Base-by-base conservation (phyloP, 1,140 invertebrate species). In the Cryptotermes secundus region DNA sequence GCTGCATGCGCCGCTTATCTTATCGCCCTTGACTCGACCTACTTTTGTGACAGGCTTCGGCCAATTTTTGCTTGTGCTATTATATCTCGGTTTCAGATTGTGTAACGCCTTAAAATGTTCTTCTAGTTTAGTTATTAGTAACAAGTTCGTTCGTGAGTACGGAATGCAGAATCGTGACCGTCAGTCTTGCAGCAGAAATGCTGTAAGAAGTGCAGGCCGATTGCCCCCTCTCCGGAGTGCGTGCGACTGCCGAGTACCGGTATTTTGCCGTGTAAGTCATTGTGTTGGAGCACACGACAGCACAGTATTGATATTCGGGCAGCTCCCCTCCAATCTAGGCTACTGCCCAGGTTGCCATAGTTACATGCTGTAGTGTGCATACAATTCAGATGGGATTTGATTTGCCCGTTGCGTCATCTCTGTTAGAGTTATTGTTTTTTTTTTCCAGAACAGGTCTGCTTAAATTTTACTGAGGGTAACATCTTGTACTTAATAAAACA, bases 191-290 rank as follows among this genome's bases (percentile, higher is more conserved):
- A 49, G 16, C 45, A 3, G 45, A 19, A 49, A 49, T 19, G 45
- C 1, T 49, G 14, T 19, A 42, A 10, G 38, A 49, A 49, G 9
- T 38, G 12, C 12, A 4, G 38, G 4, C 38, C 38, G 38, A 4
- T 38, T 38, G 38, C 19, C 16, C 1, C 3, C 45, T 49, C 14
- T 49, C 45, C 0, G 59, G 59, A 3, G n/a, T 72, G 26, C n/a
- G 26, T 72, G 1, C 6, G 59, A 31, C 26, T n/a, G 59, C 16
- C 26, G 59, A 72, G 59, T n/a, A 26, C n/a, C n/a, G 59, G 59
- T 72, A n/a, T 31, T 31, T 72, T 72, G 59, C n/a, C 31, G 59
- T 72, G 53, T 72, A 72, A 72, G 59, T 72, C 59, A n/a, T 72
- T 72, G 59, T 72, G 26, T 22, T 72, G n/a, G 59, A 31, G 26